Evolutionary conservation across 2,797 vertebrate genomes (phyloP), one percentile per base, ranked within the genome.

Genomic region (Fundulus diaphanus): DNA sequence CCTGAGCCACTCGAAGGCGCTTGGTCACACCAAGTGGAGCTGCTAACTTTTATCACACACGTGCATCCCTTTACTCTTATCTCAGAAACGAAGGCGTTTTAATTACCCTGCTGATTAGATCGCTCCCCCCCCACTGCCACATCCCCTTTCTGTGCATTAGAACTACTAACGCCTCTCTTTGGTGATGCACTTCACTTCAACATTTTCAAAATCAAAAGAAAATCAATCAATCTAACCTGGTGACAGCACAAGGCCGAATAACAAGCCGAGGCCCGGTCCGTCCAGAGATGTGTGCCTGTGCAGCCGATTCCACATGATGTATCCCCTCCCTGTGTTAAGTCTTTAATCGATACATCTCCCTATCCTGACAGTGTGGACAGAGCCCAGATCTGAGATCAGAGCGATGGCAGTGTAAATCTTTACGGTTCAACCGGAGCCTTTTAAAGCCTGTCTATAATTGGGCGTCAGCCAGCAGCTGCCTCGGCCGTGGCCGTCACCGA

Each of bases 331-430:
- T 20, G 90, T 92, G 93, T 92, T 95, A 95, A 96, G 94, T 93
- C 94, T 93, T 95, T 95, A 94, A 95, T 96, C 95, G 90, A 96
- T 95, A 93, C 93, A 94, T 95, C 94, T 95, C 90, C 90, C 90
- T 90, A 84, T 87, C 90, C 93, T 93, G 93, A 94, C 95, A 93
- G 93, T 85, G 87, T 88, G 93, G 93, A 95, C 94, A 93, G 91
- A 93, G 91, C 92, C 84, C 91, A 93, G 92, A 94, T 95, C 93
- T 93, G 89, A 93, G 93, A 95, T 95, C 94, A 95, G 91, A 95
- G 92, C 81, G 82, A 92, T 87, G 91, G 85, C 74, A 75, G 88
- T 93, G 94, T 95, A 95, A 95, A 95, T 95, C 95, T 96, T 95
- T 94, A 95, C 92, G 92, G 93, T 95, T 95, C 94, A 95, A 93